Conservation (phyloP, 2,113 vertebrate genomes). For the Rhinichthys klamathensis region DNA sequence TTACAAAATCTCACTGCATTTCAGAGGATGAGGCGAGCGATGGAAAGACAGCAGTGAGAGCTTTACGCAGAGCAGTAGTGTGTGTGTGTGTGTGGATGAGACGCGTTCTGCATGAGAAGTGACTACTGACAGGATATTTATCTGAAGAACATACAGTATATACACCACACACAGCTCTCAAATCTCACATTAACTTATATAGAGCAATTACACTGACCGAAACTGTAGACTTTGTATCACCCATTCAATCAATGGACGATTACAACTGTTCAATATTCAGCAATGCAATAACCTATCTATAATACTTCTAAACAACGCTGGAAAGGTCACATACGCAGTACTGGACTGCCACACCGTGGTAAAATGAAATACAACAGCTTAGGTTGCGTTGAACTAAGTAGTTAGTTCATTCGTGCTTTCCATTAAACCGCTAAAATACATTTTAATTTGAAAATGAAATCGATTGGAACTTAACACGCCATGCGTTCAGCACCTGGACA, state of each 20-base stretch:
- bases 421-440: background rate
- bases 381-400: background rate
- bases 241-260: background rate
- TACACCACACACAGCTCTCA: background rate
- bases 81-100: conserved; percentile 54
- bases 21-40: background rate
- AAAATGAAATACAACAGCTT: conserved; percentile 56
- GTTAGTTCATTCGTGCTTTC: background rate
- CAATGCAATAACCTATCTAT: background rate
- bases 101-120: conserved; percentile 79
- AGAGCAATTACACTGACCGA: background rate
- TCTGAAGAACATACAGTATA: conserved; percentile 11
- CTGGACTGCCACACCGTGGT: conserved; percentile 89
- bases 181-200: background rate
- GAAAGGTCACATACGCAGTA: conserved; percentile 71
- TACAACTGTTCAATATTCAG: background rate
- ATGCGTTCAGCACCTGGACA: background rate
- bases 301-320: conserved; percentile 51
- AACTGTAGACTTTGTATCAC: background rate
- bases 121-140: conserved; percentile 53
- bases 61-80: conserved; percentile 40
- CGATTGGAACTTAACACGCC: background rate
- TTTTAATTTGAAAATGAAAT: background rate
- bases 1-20: background rate
- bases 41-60: conserved; percentile 15